phyloP scores from a whole-genome alignment of 1,140 invertebrate genomes.

The Aleiodes sp. region DNA sequence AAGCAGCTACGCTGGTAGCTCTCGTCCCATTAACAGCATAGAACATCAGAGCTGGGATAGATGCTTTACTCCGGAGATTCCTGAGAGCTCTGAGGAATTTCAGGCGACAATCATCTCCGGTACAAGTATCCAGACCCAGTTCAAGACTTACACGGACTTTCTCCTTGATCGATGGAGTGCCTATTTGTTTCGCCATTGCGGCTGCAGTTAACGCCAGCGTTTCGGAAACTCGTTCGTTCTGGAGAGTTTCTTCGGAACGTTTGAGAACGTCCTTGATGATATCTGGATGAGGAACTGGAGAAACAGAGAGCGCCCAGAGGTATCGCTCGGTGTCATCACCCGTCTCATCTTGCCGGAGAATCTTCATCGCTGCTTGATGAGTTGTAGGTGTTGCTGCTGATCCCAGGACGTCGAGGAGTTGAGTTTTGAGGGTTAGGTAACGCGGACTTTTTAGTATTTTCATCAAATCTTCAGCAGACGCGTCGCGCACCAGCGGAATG shows the following conservation, averaged over 20 bases:
- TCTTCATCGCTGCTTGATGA: conserved; percentile 75
- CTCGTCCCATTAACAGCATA: conserved; percentile 65
- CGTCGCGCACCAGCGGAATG: conserved; percentile 68
- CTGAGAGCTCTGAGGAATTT: conserved; percentile 74
- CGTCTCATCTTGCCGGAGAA: conserved; percentile 69
- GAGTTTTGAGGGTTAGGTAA: conserved; percentile 63
- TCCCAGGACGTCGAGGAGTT: conserved; percentile 76
- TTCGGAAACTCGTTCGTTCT: conserved; percentile 71
- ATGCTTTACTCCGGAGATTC: conserved; percentile 71
- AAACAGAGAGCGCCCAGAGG: conserved; percentile 76
- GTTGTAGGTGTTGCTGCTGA: conserved; percentile 73
- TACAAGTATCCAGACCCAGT: conserved; percentile 67
- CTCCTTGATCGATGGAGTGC: conserved; percentile 47
- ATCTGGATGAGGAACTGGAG: conserved; percentile 58
- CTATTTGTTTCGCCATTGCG: conserved; percentile 69
- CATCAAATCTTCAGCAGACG: conserved; percentile 69
- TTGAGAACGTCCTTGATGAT: conserved; percentile 71
- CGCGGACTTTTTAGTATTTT: conserved; percentile 68
- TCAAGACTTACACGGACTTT: conserved; percentile 65
- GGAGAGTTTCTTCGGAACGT: conserved; percentile 63
- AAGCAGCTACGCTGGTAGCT: conserved; percentile 70
- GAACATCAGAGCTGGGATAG: conserved; percentile 70
- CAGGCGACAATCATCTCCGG: conserved; percentile 68
- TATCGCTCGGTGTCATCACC: conserved; percentile 77
- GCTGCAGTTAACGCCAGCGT: conserved; percentile 73